Base-by-base conservation (phyloP, 2,888 invertebrate species). In the Panopea generosa region DNA sequence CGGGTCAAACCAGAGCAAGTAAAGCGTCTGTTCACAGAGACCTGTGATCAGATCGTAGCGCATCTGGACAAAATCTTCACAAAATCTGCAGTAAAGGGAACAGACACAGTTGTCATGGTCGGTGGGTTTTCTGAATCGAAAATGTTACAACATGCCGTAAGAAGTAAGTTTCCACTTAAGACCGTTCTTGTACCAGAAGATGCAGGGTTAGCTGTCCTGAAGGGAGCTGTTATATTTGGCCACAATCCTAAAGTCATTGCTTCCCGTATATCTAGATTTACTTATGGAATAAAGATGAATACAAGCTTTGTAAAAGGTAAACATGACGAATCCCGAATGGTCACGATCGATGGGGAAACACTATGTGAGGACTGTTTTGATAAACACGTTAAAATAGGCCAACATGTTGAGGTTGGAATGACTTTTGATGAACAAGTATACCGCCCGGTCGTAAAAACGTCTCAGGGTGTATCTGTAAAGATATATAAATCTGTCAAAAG, bases 211-310 rank as follows among this genome's bases (percentile, higher is more conserved):
- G 77, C 79, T 9, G 80, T 84, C 2, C 71, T 84, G 2, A 82
- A 82, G 62, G 84, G 84, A 0, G 84, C 84, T 1, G 84, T 84
- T 1, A 47, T 84, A 16, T 84, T 76, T 26, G 84, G 82, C 1
- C 80, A 84, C 20, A 68, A 80, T 52, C 76, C 76, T 16, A 22
- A 27, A 1, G 73, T 62, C 9, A 80, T 84, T 20, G 20, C 68
- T 1, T 73, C 69, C 9, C 59, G 84, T 20, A 73, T 59, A 14
- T 53, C 72, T 14, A 76, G 71, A 45, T 76, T 50, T 53, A 80
- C 84, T 0, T 84, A 84, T 20, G 84, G 84, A 1, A 69, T 84
- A 6, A 33, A 62, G 40, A 57, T 56, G 38, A 53, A 53, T 1
- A 26, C 56, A 20, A 49, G 47, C 22, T 80, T 82, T 40, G 47